Evolutionary conservation across 1,140 invertebrate genomes (phyloP).

Genomic region (Lucilia sericata): DNA sequence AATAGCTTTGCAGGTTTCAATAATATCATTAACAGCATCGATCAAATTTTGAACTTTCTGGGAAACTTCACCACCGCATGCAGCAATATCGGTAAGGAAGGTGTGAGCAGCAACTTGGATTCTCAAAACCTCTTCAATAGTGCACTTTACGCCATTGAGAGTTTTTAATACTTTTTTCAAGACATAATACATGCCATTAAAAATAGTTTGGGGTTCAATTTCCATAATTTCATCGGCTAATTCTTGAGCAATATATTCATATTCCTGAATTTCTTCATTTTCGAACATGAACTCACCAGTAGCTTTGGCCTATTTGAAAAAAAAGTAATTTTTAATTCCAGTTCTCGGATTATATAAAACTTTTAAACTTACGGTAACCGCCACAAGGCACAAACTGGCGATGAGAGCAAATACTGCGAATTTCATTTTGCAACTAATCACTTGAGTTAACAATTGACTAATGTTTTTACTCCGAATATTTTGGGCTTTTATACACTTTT

Average conservation of each 20-base stretch:
- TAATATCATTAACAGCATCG: slow-evolving; percentile 48
- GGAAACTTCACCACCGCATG: slow-evolving; percentile 50
- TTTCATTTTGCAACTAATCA: slow-evolving; percentile 33
- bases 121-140: slow-evolving; percentile 49
- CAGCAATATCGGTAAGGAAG: slow-evolving; percentile 49
- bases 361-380: slow-evolving; percentile 40
- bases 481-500: not conserved
- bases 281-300: slow-evolving; percentile 54
- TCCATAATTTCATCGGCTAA: slow-evolving; percentile 42
- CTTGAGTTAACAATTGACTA: slow-evolving; percentile 9
- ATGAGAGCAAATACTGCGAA: slow-evolving; percentile 21
- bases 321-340: not conserved
- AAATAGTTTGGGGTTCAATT: not conserved
- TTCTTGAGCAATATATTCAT: slow-evolving; percentile 54
- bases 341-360: not conserved
- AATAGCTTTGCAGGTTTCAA: slow-evolving; percentile 48
- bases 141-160: slow-evolving; percentile 54
- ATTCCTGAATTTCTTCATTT: slow-evolving; percentile 50
- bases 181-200: slow-evolving; percentile 16
- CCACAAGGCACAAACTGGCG: slow-evolving; percentile 28
- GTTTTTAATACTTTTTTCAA: slow-evolving; percentile 48
- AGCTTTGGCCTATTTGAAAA: not conserved
- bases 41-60: slow-evolving; percentile 52
- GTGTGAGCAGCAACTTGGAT: slow-evolving; percentile 47
- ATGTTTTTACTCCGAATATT: not conserved